phyloP scores from a whole-genome alignment of 2,888 invertebrate genomes.

The Sepiola atlantica region DNA sequence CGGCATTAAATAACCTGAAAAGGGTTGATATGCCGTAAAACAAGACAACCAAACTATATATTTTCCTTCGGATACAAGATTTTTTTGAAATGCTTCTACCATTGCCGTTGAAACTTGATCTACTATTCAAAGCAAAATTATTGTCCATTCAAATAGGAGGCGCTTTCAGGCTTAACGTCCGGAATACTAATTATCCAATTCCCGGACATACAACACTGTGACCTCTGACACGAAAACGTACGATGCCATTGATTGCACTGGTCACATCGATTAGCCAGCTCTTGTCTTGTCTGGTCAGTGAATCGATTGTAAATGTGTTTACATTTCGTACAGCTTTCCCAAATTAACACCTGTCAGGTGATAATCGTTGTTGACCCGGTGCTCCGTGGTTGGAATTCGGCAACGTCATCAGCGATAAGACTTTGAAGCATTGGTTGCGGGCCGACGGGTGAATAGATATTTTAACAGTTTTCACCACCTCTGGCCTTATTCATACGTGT shows the following conservation, averaged over 20 bases:
- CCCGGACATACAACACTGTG: not conserved
- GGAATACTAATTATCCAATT: not conserved
- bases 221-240: not conserved
- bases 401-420: not conserved
- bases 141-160: not conserved
- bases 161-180: not conserved
- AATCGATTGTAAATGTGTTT: slow-evolving; percentile 12
- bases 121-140: not conserved
- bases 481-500: not conserved
- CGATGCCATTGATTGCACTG: not conserved
- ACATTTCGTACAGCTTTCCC: slow-evolving; percentile 4
- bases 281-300: not conserved
- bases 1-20: too few species aligned
- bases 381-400: not conserved
- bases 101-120: not conserved
- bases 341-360: slow-evolving; percentile 32
- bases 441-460: not conserved
- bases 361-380: not conserved
- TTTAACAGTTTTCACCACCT: not conserved
- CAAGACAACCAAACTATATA: too few species aligned
- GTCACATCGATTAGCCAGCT: not conserved
- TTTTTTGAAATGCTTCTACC: too few species aligned
- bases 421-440: not conserved
- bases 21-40: too few species aligned
- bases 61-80: too few species aligned